A percentile compares a stretch with the other conserved stretches of the same genome.
Conservation (phyloP, 2,113 vertebrate species). For the Noctilio leporinus region DNA sequence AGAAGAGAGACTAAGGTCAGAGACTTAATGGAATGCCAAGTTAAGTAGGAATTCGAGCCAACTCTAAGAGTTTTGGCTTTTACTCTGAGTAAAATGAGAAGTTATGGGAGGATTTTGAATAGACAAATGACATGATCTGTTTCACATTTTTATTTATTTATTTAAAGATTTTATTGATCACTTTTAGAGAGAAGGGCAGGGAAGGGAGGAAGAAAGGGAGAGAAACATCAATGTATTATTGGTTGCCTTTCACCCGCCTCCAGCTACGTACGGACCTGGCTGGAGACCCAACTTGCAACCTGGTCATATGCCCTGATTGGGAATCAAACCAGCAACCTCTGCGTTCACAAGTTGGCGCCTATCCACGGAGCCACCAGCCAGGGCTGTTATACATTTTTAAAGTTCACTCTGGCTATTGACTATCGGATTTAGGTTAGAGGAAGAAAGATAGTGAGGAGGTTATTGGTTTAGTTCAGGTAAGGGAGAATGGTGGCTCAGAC, state of each 20-base stretch:
- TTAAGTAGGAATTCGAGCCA: neutral
- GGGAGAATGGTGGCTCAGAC: neutral
- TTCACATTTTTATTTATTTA: neutral
- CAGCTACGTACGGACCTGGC: too few relatives aligned
- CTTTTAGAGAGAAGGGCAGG: too few relatives aligned
- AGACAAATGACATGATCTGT: neutral
- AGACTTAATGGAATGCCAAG: neutral
- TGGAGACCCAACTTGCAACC: too few relatives aligned
- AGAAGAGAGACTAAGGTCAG: neutral
- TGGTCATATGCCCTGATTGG: too few relatives aligned
- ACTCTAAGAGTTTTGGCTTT: neutral
- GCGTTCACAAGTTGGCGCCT: too few relatives aligned
- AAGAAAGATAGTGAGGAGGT: neutral
- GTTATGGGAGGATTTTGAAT: neutral
- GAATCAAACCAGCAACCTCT: too few relatives aligned
- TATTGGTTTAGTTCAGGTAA: neutral
- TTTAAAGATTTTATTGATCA: too few relatives aligned
- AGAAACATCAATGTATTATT: too few relatives aligned
- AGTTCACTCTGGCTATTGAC: neutral
- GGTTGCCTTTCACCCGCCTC: too few relatives aligned
- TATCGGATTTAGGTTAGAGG: neutral
- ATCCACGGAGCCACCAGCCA: too few relatives aligned
- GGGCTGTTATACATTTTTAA: too few relatives aligned
- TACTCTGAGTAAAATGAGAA: neutral
- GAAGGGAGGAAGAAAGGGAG: too few relatives aligned